Evolutionary conservation across 2,113 vertebrate genomes (phyloP).

Genomic region (Gymnocephalus cernua): DNA sequence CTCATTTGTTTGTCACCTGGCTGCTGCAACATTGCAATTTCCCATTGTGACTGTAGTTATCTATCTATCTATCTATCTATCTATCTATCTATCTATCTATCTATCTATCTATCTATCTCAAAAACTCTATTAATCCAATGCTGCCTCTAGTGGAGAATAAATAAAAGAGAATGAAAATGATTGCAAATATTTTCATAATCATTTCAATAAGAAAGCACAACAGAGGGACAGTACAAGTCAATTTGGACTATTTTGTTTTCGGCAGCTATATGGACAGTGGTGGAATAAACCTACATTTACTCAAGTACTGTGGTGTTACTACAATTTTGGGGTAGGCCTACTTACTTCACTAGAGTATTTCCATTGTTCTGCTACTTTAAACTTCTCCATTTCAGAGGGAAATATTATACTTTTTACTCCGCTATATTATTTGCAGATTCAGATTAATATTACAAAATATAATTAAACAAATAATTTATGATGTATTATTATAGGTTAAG

Average conservation of each 20-base stretch:
- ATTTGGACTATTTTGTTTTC: background rate
- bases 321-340: no score
- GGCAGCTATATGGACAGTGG: background rate
- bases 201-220: background rate
- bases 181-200: background rate
- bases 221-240: background rate
- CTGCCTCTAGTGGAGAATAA: slow-evolving; percentile 53
- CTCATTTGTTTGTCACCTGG: background rate
- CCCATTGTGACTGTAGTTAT: background rate
- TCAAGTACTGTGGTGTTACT: background rate
- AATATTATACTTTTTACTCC: background rate
- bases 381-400: background rate
- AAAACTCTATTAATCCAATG: background rate
- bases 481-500: background rate
- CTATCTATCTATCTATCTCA: background rate
- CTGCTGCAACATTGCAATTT: background rate
- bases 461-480: background rate
- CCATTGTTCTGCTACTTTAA: background rate
- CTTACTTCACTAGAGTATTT: slow-evolving; percentile 4
- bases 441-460: background rate
- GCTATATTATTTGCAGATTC: background rate
- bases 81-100: no score
- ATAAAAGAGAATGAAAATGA: fast-evolving
- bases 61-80: background rate
- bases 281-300: background rate